Evolutionary conservation across 1,140 invertebrate species (phyloP).

Genomic region (Chlorops oryzae): DNA sequence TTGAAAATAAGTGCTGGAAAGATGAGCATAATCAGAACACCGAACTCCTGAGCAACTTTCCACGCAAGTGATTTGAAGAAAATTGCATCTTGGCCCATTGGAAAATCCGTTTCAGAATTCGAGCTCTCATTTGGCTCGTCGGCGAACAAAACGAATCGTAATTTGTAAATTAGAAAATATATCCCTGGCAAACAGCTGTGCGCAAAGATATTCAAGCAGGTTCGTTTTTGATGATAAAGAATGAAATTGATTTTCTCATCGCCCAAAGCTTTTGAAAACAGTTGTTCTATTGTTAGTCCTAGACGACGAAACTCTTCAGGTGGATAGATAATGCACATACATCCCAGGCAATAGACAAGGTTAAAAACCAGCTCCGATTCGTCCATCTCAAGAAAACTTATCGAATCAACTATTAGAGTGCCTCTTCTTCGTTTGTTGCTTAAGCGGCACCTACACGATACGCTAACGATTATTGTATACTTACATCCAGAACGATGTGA

Average conservation of each 20-base stretch:
- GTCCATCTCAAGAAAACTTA: too few relatives aligned
- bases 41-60: conserved; percentile 46
- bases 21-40: conserved; percentile 40
- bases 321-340: conserved; percentile 66
- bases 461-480: too few relatives aligned
- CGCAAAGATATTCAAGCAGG: conserved; percentile 58
- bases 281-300: conserved; percentile 63
- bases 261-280: conserved; percentile 61
- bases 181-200: conserved; percentile 65
- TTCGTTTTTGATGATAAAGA: conserved; percentile 65
- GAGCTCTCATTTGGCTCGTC: conserved; percentile 34
- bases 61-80: conserved; percentile 46
- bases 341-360: conserved; percentile 63
- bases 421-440: too few relatives aligned
- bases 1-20: conserved; percentile 49
- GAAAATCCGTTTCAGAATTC: conserved; percentile 44
- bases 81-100: conserved; percentile 43
- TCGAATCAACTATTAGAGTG: too few relatives aligned
- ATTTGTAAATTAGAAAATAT: conserved; percentile 56
- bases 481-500: too few relatives aligned
- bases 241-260: conserved; percentile 65
- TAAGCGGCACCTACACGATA: too few relatives aligned
- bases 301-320: conserved; percentile 68
- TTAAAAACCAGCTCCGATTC: conserved; percentile 55
- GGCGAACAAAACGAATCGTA: conserved; percentile 50